phyloP scores from a whole-genome alignment of 2,888 invertebrate genomes.

The Minunthozetes semirufus region DNA sequence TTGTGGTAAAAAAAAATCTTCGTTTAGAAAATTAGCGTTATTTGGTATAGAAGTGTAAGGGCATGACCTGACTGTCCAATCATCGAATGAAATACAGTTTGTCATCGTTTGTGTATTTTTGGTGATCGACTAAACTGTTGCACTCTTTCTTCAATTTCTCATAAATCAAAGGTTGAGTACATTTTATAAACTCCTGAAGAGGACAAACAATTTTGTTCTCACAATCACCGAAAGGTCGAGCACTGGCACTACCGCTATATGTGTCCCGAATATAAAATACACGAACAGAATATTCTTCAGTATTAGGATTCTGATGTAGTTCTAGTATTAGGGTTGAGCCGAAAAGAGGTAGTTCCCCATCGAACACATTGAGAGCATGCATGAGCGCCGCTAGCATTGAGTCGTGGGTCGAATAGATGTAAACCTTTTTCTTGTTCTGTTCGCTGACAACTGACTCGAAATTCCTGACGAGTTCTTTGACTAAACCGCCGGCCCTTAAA shows the following conservation, averaged over 20 bases:
- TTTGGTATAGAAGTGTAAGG: too few species aligned
- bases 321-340: constrained; percentile 34
- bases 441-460: background rate
- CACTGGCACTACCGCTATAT: background rate
- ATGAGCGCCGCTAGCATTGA: constrained; percentile 27
- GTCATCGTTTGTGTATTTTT: background rate
- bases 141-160: background rate
- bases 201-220: background rate
- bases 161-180: constrained; percentile 5
- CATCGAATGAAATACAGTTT: background rate
- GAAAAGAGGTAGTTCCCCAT: constrained; percentile 2
- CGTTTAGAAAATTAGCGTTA: too few species aligned
- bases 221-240: background rate
- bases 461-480: constrained; percentile 15
- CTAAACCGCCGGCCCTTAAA: constrained; percentile 26
- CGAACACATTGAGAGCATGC: constrained; percentile 26
- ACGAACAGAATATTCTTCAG: constrained; percentile 22
- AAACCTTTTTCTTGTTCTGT: background rate
- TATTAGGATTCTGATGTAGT: constrained; percentile 14
- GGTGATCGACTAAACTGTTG: background rate
- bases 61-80: too few species aligned
- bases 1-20: too few species aligned
- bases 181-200: background rate
- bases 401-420: constrained; percentile 36
- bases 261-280: constrained; percentile 35